A percentile compares a stretch with the other conserved stretches of the same genome.
These are phyloP conservation scores for Thecocarcelia acutangulata DNA, from an alignment of 2,888 invertebrate genomes.

Conservation along the genomic window DNA sequence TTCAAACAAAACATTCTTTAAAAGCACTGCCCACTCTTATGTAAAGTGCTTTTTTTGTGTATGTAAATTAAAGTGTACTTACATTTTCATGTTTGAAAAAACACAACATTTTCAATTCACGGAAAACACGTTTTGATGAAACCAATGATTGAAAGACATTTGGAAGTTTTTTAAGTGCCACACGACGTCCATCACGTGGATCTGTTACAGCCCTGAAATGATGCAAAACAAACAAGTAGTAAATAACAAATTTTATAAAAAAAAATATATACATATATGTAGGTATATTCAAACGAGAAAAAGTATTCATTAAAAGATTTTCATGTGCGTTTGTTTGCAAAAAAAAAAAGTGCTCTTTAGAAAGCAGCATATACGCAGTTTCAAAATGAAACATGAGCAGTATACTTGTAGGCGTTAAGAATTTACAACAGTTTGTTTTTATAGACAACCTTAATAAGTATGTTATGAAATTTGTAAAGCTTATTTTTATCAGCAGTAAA, in stretches of 20 bases:
- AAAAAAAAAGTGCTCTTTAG: too few species aligned
- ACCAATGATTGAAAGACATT: constrained; percentile 99
- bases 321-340: too few species aligned
- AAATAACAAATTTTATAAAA: constrained; percentile 1
- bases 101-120: constrained; percentile 99
- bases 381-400: background rate
- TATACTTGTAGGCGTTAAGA: background rate
- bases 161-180: constrained; percentile 99
- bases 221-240: constrained; percentile 10
- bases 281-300: too few species aligned
- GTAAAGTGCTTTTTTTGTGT: background rate
- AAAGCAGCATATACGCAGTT: too few species aligned
- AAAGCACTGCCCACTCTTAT: too few species aligned
- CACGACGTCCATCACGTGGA: constrained; percentile 98
- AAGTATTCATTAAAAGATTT: too few species aligned
- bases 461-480: constrained; percentile 7
- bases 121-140: constrained; percentile 98
- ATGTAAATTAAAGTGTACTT: constrained; percentile 82
- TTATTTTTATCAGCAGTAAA: background rate
- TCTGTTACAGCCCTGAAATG: constrained; percentile 98
- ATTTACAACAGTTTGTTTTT: background rate
- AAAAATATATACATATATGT: too few species aligned
- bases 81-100: constrained; percentile 99
- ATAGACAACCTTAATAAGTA: background rate
- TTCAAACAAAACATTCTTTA: too few species aligned